Evolutionary conservation across 1,140 invertebrate species (phyloP).

Genomic region (Drosophila quadrilineata): DNA sequence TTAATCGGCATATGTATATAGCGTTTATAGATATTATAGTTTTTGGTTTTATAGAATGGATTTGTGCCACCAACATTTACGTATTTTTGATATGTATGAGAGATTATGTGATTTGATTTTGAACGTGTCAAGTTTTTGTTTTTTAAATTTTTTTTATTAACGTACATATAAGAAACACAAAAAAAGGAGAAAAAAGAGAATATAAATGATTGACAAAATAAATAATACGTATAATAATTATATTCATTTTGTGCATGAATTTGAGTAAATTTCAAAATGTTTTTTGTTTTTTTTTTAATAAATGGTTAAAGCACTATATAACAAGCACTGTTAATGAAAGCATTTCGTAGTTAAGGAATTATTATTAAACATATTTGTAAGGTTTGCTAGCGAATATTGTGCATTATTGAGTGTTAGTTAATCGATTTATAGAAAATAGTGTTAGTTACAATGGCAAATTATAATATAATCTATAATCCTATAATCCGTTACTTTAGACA

Average conservation of each 20-base stretch:
- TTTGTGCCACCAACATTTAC: slow-evolving; percentile 79
- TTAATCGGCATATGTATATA: slow-evolving; percentile 31
- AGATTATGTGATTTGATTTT: slow-evolving; percentile 59
- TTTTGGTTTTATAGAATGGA: slow-evolving; percentile 38
- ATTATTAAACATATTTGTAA: no score
- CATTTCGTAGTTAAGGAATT: neutral
- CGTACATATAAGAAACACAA: slow-evolving; percentile 69
- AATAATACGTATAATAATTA: slow-evolving; percentile 57
- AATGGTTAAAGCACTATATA: neutral
- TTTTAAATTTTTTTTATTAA: slow-evolving; percentile 47
- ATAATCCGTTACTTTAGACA: no score
- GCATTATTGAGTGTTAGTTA: no score
- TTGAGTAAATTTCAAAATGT: neutral
- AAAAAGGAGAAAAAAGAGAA: slow-evolving; percentile 79
- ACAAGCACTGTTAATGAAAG: neutral
- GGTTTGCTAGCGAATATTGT: no score
- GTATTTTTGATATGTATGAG: slow-evolving; percentile 49
- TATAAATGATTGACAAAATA: slow-evolving; percentile 81
- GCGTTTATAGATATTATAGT: slow-evolving; percentile 33
- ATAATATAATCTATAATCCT: no score
- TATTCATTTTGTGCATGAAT: slow-evolving; percentile 13
- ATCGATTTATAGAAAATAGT: no score
- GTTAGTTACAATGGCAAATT: no score
- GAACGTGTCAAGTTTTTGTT: slow-evolving; percentile 38
- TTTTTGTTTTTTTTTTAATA: neutral